Base-by-base conservation (phyloP, 2,113 vertebrate species). In the Erythrocebus patas region DNA sequence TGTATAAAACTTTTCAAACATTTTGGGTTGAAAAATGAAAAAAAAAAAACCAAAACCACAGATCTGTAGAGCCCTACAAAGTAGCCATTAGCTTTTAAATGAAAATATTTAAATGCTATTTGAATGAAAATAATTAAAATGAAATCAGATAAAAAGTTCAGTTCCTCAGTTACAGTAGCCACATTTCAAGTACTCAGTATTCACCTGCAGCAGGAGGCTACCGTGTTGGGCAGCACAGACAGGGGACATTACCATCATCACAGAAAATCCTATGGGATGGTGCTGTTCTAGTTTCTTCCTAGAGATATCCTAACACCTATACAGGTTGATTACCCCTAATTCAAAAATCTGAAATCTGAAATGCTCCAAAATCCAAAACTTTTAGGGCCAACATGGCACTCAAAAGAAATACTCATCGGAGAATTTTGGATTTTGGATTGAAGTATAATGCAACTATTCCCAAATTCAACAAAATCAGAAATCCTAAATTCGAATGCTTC, bases 141-240 rank as follows among this genome's bases (percentile, higher is more conserved):
- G 50, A 91, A 95, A 35, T 13, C 23, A 68, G 32, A 64, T 43
- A 3, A 43, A 83, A 86, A 11, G 66, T 14, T 45, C 23, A 70
- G 50, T 8, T 30, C 11, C 48, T 80, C 25, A 2, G 25, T 35
- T 52, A 2, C 32, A 32, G 8, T 43, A n/a, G 2, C 22, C 25
- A 12, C 85, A 6, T n/a, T 22, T 14, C 17, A 17, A 27, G 17
- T 6, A 5, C 22, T 72, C 13, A 14, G 4, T 14, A 30, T 40
- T 32, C 38, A 45, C 64, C 5, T 0, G 4, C 1, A 1, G 52
- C 14, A 1, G 3, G 80, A 14, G 75, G 61, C 52, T 25, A 3
- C 45, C 0, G 2, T 1, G 1, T 1, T 3, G 35, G 35, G 17
- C 6, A 0, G 38, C 2, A 14, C 18, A 30, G 73, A 64, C 35